These are phyloP conservation scores for Drosophila buzzatii DNA, from an alignment of 2,888 invertebrate genomes.

Conservation along the genomic window DNA sequence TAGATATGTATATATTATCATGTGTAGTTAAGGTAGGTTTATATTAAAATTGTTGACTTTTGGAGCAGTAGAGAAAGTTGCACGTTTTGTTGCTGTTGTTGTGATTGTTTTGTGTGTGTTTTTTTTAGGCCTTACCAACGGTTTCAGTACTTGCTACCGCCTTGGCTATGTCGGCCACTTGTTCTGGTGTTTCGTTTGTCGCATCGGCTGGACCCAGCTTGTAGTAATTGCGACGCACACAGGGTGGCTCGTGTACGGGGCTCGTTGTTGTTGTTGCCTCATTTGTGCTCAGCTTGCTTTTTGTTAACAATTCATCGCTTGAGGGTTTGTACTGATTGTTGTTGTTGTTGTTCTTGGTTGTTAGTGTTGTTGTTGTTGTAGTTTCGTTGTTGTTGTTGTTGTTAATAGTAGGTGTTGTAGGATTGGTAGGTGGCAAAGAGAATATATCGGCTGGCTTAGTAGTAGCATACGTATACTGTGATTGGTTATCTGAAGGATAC, in stretches of 20 bases:
- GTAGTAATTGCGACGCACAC: slow-evolving; percentile 80
- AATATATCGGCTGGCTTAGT: slow-evolving; percentile 80
- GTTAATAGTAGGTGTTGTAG: slow-evolving; percentile 71
- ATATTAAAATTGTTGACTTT: slow-evolving; percentile 14
- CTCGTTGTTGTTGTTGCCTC: slow-evolving; percentile 56
- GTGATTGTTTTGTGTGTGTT: slow-evolving; percentile 19
- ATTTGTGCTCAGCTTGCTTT: slow-evolving; percentile 75
- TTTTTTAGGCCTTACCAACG: slow-evolving; percentile 69
- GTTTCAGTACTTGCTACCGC: slow-evolving; percentile 60
- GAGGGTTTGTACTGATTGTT: slow-evolving; percentile 20
- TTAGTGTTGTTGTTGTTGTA: slow-evolving; percentile 56
- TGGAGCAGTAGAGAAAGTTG: slow-evolving; percentile 18
- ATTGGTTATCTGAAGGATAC: slow-evolving; percentile 84
- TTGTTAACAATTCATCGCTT: slow-evolving; percentile 67
- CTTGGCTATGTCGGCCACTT: slow-evolving; percentile 38
- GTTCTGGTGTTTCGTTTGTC: background rate
- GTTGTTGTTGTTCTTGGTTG: slow-evolving; percentile 51
- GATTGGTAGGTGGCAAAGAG: slow-evolving; percentile 78
- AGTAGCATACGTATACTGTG: slow-evolving; percentile 81
- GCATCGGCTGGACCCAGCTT: slow-evolving; percentile 82
- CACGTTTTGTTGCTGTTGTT: slow-evolving; percentile 22
- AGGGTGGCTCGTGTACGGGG: slow-evolving; percentile 73
- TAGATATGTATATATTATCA: slow-evolving; percentile 28
- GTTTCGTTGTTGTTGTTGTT: slow-evolving; percentile 68
- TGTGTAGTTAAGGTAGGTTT: slow-evolving; percentile 53